phyloP scores from a whole-genome alignment of 1,140 invertebrate genomes.

The Macrocentrus cingulum region DNA sequence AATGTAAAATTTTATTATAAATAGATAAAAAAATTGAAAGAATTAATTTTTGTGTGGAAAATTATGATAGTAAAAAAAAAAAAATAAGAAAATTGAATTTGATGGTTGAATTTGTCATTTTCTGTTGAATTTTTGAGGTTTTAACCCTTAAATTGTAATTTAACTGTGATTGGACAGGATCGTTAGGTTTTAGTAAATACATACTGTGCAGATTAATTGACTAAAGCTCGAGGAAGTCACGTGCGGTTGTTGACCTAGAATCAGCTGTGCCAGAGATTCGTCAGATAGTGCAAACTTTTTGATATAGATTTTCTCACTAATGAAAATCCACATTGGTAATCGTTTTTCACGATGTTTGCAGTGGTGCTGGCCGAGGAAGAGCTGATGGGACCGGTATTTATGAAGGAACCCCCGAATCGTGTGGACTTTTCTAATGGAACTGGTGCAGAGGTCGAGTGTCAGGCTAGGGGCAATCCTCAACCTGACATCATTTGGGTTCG shows the following conservation, averaged over 20 bases:
- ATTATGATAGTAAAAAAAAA: too few relatives aligned
- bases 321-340: conserved; percentile 23
- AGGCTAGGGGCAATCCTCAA: conserved; percentile 84
- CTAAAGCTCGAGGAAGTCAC: background rate
- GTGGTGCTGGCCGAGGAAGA: conserved; percentile 65
- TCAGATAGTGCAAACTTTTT: conserved; percentile 28
- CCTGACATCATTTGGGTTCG: conserved; percentile 92
- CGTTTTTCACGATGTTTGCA: conserved; percentile 24
- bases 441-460: conserved; percentile 89
- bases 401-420: conserved; percentile 86
- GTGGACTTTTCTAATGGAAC: conserved; percentile 94
- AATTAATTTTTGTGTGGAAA: too few relatives aligned
- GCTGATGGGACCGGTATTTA: conserved; percentile 84
- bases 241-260: conserved; percentile 12
- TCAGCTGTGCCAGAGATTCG: conserved; percentile 16
- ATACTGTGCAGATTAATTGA: background rate
- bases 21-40: too few relatives aligned
- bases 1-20: too few relatives aligned
- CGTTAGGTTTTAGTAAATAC: too few relatives aligned
- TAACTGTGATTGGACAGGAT: too few relatives aligned
- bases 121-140: too few relatives aligned
- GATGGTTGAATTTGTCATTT: too few relatives aligned
- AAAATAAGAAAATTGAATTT: too few relatives aligned
- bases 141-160: too few relatives aligned
- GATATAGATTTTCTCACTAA: conserved; percentile 10